A percentile compares a stretch with the other conserved stretches of the same genome.
Evolutionary conservation across 2,888 invertebrate genomes (phyloP).

Genomic region (Drosophila algonquin): DNA sequence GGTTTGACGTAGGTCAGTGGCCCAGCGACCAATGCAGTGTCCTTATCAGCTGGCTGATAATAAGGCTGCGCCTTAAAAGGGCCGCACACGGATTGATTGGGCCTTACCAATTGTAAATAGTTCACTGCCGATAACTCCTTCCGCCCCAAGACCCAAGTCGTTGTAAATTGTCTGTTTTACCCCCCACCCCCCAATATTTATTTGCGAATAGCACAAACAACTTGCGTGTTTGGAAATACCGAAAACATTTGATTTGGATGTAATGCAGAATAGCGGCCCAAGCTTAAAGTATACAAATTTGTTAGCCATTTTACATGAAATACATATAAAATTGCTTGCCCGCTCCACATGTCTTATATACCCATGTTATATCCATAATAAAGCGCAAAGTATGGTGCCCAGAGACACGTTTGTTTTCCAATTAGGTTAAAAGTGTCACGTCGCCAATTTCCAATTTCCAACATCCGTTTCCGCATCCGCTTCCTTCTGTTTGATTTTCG

Average conservation of each 20-base stretch:
- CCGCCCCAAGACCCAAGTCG: conserved; percentile 9
- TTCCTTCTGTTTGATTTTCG: not conserved
- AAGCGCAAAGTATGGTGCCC: not conserved
- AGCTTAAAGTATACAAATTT: too few relatives aligned
- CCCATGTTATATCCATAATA: not conserved
- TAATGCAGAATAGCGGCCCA: too few relatives aligned
- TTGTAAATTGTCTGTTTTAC: conserved; percentile 14
- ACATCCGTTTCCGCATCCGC: conserved; percentile 15
- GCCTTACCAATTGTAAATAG: conserved; percentile 52
- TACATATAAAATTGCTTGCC: not conserved
- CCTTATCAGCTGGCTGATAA: conserved; percentile 25
- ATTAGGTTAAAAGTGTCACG: conserved; percentile 53
- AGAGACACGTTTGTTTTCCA: conserved; percentile 19
- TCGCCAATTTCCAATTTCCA: conserved; percentile 16
- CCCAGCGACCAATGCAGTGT: not conserved
- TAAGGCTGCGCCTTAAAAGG: conserved; percentile 12
- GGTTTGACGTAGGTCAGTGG: conserved; percentile 30
- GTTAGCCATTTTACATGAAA: too few relatives aligned
- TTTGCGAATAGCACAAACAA: not conserved
- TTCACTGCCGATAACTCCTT: conserved; percentile 31
- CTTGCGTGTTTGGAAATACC: not conserved
- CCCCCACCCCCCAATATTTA: not conserved
- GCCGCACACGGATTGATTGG: conserved; percentile 44
- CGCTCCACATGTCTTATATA: not conserved
- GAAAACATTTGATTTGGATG: not conserved